Evolutionary conservation across 2,113 vertebrate genomes (phyloP).

Genomic region (Phaethon lepturus): DNA sequence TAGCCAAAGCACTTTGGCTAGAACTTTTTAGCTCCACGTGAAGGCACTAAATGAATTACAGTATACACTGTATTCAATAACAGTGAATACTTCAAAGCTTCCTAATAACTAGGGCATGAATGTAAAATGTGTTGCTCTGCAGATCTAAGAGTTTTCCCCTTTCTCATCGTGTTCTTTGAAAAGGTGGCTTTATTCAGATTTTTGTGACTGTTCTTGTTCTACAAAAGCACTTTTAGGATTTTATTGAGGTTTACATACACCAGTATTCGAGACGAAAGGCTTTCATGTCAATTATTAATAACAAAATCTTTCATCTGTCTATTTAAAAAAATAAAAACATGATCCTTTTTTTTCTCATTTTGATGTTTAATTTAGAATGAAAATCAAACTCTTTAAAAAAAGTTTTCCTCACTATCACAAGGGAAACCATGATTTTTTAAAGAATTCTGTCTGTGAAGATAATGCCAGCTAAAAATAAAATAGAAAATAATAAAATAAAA

Average conservation of each 20-base stretch:
- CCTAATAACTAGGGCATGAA: conserved; percentile 71
- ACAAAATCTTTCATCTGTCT: conserved; percentile 71
- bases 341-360: conserved; percentile 51
- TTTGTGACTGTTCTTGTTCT: conserved; percentile 73
- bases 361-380: conserved; percentile 76
- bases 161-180: conserved; percentile 72
- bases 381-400: conserved; percentile 69
- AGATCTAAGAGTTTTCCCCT: conserved; percentile 66
- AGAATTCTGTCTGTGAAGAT: conserved; percentile 64
- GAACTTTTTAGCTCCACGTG: conserved; percentile 45
- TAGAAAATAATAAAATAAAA: conserved; percentile 53
- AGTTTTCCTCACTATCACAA: conserved; percentile 58
- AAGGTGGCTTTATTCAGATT: conserved; percentile 71
- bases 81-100: conserved; percentile 66
- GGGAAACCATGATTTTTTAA: conserved; percentile 60
- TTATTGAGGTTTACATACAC: conserved; percentile 72
- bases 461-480: conserved; percentile 64
- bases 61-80: conserved; percentile 56
- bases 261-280: conserved; percentile 71
- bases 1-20: conserved; percentile 10
- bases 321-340: conserved; percentile 74
- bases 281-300: conserved; percentile 76
- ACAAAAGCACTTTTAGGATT: conserved; percentile 74
- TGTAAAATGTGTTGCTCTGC: conserved; percentile 70
- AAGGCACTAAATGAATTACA: conserved; percentile 65